phyloP scores from a whole-genome alignment of 1,140 invertebrate species.

The Wasmannia auropunctata region DNA sequence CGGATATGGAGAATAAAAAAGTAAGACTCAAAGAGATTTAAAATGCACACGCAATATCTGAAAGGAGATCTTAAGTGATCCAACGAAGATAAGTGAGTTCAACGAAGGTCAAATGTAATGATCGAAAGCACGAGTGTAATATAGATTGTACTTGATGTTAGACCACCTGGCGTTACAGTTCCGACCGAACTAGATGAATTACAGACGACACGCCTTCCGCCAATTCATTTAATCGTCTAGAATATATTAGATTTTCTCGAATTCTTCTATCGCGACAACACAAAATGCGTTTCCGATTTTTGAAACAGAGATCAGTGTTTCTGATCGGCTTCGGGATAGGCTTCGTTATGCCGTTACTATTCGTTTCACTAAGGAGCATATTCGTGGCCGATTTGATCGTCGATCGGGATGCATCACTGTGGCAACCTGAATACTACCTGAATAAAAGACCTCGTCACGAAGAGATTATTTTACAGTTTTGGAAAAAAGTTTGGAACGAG shows the following conservation, averaged over 20 bases:
- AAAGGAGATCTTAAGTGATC: constrained; percentile 13
- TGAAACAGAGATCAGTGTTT: constrained; percentile 52
- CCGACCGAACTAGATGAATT: constrained; percentile 74
- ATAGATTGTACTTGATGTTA: not conserved
- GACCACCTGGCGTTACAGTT: not conserved
- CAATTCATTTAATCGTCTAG: constrained; percentile 89
- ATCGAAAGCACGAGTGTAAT: not conserved
- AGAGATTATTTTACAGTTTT: constrained; percentile 43
- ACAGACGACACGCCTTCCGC: constrained; percentile 89
- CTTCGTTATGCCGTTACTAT: constrained; percentile 63
- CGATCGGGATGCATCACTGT: not conserved
- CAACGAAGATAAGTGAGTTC: constrained; percentile 38
- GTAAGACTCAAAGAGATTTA: not conserved
- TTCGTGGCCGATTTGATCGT: not conserved
- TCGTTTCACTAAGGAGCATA: constrained; percentile 20
- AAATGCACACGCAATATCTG: not conserved
- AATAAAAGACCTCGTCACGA: not conserved
- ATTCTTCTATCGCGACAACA: not conserved
- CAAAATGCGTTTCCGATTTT: constrained; percentile 40
- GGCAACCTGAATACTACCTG: constrained; percentile 26
- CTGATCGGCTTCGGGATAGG: constrained; percentile 73
- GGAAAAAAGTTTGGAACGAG: constrained; percentile 40
- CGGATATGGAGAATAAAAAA: not conserved
- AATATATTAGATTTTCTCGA: constrained; percentile 53
- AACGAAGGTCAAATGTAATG: constrained; percentile 46